Base-by-base conservation (phyloP, 2,888 invertebrate genomes). In the Lasioglossum lativentre region DNA sequence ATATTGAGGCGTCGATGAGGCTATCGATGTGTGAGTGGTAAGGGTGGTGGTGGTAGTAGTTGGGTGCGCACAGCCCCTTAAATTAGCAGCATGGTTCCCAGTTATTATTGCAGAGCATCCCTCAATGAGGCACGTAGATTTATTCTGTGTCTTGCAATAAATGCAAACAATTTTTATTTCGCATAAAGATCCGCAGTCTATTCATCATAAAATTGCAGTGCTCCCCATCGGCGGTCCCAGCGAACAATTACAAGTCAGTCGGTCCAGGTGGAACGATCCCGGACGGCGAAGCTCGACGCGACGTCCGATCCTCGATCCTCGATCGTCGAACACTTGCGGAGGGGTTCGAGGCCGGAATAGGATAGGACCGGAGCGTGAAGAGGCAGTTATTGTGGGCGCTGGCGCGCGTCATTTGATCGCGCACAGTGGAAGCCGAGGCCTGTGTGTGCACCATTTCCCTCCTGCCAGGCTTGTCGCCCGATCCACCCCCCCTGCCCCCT, bases 321-420 rank as follows among this genome's bases (percentile, higher is more conserved):
- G 84, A 84, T 83, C 83, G 77, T 71, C 63, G 74, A 74, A 68
- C 74, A 59, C 76, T 56, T 38, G 34, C 34, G 45, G 34, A 63
- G 56, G 78, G 78, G 85, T 74, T 68, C 34, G 45, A 42, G 71
- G 27, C 66, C 70, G 90, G 91, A 90, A 91, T 91, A 82, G 92
- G 90, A 93, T 92, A 89, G 90, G 90, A 87, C 83, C 88, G 91
- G 89, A 91, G 90, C 90, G 90, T 86, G 91, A 91, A 91, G 92
- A 92, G 92, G 90, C 90, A 90, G 94, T 95, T 95, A 95, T 95
- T 95, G 95, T 94, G 94, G 90, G 93, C 94, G 93, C 89, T 93
- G 93, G 92, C 93, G 94, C 95, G 94, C 92, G 91, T 95, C 95
- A 95, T 95, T 95, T 94, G 93, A 95, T 95, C 93, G 91, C 89